Percentiles rank a stretch among this genome's conserved stretches.
phyloP scores from a whole-genome alignment of 2,113 vertebrate genomes.

The Pluvialis apricaria region DNA sequence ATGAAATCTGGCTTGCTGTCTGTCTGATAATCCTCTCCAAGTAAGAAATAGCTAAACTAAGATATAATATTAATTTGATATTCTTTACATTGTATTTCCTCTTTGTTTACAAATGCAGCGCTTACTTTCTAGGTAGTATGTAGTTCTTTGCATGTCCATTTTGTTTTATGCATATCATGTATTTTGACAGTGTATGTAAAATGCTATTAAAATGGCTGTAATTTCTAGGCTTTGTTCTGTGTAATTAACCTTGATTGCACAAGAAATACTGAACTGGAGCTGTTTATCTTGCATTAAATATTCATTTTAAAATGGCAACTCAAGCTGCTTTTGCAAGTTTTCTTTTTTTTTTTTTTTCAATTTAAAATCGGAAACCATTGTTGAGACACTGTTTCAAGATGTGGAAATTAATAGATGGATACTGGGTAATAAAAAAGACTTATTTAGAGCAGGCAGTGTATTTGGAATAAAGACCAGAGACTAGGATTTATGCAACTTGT shows the following conservation, averaged over 20 bases:
- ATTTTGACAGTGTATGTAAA: slow-evolving; percentile 50
- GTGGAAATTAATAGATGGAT: neutral
- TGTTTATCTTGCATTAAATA: slow-evolving; percentile 40
- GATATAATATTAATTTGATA: neutral
- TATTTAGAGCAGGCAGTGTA: neutral
- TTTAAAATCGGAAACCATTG: neutral
- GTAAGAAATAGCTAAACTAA: neutral
- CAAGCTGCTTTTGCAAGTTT: neutral
- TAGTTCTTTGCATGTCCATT: neutral
- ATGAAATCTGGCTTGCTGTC: neutral
- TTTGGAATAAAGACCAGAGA: neutral
- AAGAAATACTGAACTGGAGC: neutral
- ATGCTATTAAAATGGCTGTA: slow-evolving; percentile 42
- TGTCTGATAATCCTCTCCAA: neutral
- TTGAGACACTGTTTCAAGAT: neutral
- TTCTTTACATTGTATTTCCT: neutral
- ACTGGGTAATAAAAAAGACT: neutral
- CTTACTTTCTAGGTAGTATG: neutral
- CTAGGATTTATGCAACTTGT: neutral
- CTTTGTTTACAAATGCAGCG: neutral
- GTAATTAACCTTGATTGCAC: slow-evolving; percentile 51
- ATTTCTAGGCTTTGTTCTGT: slow-evolving; percentile 48
- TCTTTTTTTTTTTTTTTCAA: neutral
- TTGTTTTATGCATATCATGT: slow-evolving; percentile 30
- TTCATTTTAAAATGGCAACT: neutral